Base-by-base conservation (phyloP, 2,797 vertebrate species). In the Bryconaethiops microstoma region DNA sequence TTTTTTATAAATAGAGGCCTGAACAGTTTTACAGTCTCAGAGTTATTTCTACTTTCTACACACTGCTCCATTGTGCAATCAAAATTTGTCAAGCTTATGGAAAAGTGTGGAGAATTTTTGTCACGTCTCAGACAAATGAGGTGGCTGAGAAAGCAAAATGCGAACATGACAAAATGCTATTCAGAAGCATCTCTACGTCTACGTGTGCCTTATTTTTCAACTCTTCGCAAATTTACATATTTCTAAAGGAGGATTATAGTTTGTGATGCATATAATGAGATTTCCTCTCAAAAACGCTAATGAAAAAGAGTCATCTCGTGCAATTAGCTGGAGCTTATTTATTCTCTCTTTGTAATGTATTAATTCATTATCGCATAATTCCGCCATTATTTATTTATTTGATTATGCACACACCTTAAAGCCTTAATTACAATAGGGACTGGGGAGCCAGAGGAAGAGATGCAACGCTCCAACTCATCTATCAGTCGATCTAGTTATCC, bases 261-360 rank as follows among this genome's bases (percentile, higher is more conserved):
- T 91, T 88, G 87, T 91, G 92, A 94, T 93, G 92, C 93, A 93
- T 92, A 93, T 92, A 94, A 93, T 93, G 91, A 93, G 90, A 90
- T 91, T 92, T 92, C 86, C 84, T 83, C 87, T 88, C 83, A 90
- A 91, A 93, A 93, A 90, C 82, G 78, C 89, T 90, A 91, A 92
- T 92, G 91, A 92, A 91, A 92, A 92, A 86, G 74, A 89, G 90
- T 92, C 88, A 90, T 91, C 89, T 91, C 80, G 69, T 86, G 89
- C 90, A 92, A 92, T 94, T 93, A 94, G 90, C 88, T 76, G 76
- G 84, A 90, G 83, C 83, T 89, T 88, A 88, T 89, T 92, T 93
- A 92, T 93, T 91, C 90, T 90, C 89, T 91, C 89, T 87, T 89
- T 91, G 82, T 91, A 92, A 92, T 91, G 87, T 90, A 92, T 93